Conservation (phyloP, 2,888 invertebrate genomes). For the Ceraclea dissimilis region DNA sequence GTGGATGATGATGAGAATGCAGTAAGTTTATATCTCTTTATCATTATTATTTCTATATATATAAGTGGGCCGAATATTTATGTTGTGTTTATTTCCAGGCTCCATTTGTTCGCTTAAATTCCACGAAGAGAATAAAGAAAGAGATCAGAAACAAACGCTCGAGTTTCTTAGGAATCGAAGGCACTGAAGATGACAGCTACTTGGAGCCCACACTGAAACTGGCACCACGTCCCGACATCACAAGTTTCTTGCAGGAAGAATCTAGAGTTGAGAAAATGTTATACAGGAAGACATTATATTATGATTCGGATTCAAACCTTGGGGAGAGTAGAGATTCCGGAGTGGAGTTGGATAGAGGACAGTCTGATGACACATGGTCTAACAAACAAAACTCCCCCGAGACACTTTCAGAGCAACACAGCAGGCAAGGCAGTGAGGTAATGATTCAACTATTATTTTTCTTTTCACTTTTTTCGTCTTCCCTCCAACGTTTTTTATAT, state of each 20-base stretch:
- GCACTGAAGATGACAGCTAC: conserved; percentile 59
- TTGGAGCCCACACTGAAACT: conserved; percentile 60
- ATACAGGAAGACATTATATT: conserved; percentile 63
- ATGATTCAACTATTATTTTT: no score
- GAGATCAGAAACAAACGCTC: conserved; percentile 77
- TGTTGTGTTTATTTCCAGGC: conserved; percentile 34
- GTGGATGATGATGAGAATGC: conserved; percentile 44
- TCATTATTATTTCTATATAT: background rate
- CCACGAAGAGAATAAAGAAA: conserved; percentile 78
- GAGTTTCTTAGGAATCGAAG: conserved; percentile 79
- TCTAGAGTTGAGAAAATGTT: conserved; percentile 68
- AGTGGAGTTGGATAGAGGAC: conserved; percentile 58
- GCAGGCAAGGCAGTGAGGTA: conserved; percentile 73
- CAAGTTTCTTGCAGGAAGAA: conserved; percentile 71
- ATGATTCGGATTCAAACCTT: conserved; percentile 58
- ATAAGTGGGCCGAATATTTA: no score
- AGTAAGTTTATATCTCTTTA: conserved; percentile 36
- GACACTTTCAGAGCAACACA: conserved; percentile 55
- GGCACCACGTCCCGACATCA: conserved; percentile 72
- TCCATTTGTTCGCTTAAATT: conserved; percentile 66
- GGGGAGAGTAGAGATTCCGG: conserved; percentile 73
- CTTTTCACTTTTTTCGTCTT: no score
- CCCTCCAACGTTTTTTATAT: background rate
- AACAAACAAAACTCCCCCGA: conserved; percentile 45
- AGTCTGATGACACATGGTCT: conserved; percentile 54